Base-by-base conservation (phyloP, 2,888 invertebrate species). In the Pseudococcus jackbeardsleyi region DNA sequence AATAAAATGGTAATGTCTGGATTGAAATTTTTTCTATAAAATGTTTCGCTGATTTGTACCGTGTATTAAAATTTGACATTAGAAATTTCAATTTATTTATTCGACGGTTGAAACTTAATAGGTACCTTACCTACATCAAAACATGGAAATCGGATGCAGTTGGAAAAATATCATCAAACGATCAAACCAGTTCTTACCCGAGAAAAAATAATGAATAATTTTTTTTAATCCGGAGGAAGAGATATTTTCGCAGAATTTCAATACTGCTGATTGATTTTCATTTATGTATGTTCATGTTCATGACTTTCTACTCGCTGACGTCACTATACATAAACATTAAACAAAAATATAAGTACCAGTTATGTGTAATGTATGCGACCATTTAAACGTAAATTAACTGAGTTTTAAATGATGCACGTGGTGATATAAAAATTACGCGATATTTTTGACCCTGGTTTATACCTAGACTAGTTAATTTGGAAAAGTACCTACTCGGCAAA, bases 261-360 rank as follows among this genome's bases (percentile, higher is more conserved):
- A 26, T 33, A 72, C 15, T 26, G 68, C 33, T 72, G 68, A 72
- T 72, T 33, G 68, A 72, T 72, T 72, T 72, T 72, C 68, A 72
- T 72, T 72, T 26, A 72, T 72, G n/a, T n/a, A n/a, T n/a, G n/a
- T n/a, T n/a, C n/a, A 33, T 15, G 68, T 72, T 72, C 68, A 72
- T 72, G 68, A 72, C 68, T 72, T 72, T 72, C 68, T 72, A 72
- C 22, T 72, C 4, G 26, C 15, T 72, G 68, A 26, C 68, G 68
- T 72, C 68, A 33, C 26, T 1, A 1, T 22, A 33, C 26, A 33
- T 33, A 33, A 12, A n/a, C 11, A 64, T 17, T 22, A 22, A 19
- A 72, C 15, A 72, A 26, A 72, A 5, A 72, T 19, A 72, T 9
- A 72, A 33, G 68, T 33, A 72, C 33, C 15, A 72, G 26, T 72